Conservation (phyloP, 2,888 invertebrate genomes). For the Torymus auratus region DNA sequence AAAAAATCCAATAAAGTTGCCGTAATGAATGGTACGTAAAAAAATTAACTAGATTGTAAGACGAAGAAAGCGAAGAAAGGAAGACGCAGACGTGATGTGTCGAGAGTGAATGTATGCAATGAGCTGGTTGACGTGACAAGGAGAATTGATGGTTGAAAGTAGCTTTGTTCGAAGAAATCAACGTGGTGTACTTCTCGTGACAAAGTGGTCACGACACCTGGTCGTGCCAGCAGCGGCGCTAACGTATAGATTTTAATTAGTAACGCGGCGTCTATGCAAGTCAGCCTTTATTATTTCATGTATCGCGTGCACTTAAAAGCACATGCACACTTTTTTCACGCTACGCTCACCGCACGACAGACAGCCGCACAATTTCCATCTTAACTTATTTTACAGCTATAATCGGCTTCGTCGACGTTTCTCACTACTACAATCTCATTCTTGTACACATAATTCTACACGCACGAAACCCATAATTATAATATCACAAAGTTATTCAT, state of each 20-base stretch:
- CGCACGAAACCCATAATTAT: constrained; percentile 19
- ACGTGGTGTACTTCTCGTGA: constrained; percentile 54
- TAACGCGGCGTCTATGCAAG: constrained; percentile 59
- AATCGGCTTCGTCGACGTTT: background rate
- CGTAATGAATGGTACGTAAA: no score
- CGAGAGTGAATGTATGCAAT: constrained; percentile 8
- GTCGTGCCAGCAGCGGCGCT: constrained; percentile 55
- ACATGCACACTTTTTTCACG: constrained; percentile 1
- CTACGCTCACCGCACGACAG: background rate
- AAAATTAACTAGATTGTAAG: no score
- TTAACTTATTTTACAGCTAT: constrained; percentile 2
- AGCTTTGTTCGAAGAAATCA: constrained; percentile 44
- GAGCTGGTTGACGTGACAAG: constrained; percentile 10
- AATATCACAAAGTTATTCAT: constrained; percentile 15
- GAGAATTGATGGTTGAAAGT: constrained; percentile 16
- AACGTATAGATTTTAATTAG: constrained; percentile 65
- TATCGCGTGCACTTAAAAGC: constrained; percentile 63
- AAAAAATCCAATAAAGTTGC: no score
- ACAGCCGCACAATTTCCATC: constrained; percentile 11
- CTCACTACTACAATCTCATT: background rate
- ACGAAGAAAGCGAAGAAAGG: no score
- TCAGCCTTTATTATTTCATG: constrained; percentile 58
- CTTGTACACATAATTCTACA: no score
- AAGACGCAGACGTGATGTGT: background rate
- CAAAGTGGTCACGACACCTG: constrained; percentile 62